These are phyloP conservation scores for Heliconius himera DNA, from an alignment of 1,140 invertebrate genomes.

Conservation along the genomic window DNA sequence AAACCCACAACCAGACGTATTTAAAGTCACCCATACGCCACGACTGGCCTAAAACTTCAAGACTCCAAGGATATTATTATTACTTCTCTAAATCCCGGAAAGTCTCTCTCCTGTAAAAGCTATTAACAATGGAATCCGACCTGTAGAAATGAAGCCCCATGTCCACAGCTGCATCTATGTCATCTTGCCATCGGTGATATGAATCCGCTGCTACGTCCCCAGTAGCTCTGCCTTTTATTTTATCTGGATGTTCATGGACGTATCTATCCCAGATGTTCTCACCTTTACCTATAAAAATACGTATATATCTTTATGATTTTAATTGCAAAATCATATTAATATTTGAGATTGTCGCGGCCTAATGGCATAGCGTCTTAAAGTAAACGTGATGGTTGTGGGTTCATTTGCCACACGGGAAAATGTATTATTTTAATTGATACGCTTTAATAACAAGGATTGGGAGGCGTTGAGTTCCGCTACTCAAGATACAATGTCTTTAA, in stretches of 20 bases:
- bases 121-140: slow-evolving; percentile 24
- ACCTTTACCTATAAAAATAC: slow-evolving; percentile 63
- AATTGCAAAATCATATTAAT: background rate
- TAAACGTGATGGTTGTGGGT: background rate
- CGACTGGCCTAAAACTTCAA: too few species aligned
- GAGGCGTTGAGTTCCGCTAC: too few species aligned
- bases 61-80: too few species aligned
- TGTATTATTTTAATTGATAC: background rate
- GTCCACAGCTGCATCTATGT: slow-evolving; percentile 72
- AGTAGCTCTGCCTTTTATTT: slow-evolving; percentile 77
- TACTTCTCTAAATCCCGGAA: too few species aligned
- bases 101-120: too few species aligned
- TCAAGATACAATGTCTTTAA: too few species aligned
- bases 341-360: background rate
- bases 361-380: background rate
- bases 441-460: background rate
- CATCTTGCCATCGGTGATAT: slow-evolving; percentile 64
- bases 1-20: too few species aligned
- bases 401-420: background rate
- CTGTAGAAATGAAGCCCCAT: slow-evolving; percentile 57
- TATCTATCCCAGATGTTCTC: slow-evolving; percentile 81
- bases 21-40: too few species aligned
- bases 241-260: slow-evolving; percentile 66
- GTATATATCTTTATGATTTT: background rate
- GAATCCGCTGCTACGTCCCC: slow-evolving; percentile 70